Base-by-base conservation (phyloP, 2,888 invertebrate species). In the Ischnura elegans region DNA sequence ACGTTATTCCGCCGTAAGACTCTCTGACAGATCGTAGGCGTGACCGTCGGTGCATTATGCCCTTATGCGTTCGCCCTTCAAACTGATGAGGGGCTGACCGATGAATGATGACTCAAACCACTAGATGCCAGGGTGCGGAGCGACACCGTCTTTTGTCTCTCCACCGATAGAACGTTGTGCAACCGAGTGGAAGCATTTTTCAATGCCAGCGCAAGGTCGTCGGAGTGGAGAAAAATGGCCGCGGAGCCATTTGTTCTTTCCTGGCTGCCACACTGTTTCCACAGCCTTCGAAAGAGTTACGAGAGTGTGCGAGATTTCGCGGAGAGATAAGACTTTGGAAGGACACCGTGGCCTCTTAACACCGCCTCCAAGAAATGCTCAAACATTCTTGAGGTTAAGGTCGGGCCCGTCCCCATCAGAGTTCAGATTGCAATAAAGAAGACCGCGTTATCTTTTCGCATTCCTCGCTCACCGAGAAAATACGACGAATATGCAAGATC, bases 141-240 rank as follows among this genome's bases (percentile, higher is more conserved):
- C 76, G 76, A 76, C 29, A 36, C 16, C 76, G 29, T 10, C 76
- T 76, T 76, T 76, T 76, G 36, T 76, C 76, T 76, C 19, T 51
- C 76, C 36, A 8, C 76, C 10, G 10, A 29, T 76, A n/a, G n/a
- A n/a, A n/a, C 29, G 76, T 76, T 76, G 76, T 36, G 76, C 29
- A 76, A 76, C 76, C 29, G 76, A 29, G 76, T 76, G 76, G 76
- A 10, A 76, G 76, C 76, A 76, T n/a, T 76, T 36, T 76, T 76
- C 76, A 76, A 76, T 76, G 76, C 76, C 76, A 76, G 29, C 76
- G 76, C 76, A 76, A 76, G 76, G 76, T 36, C 76, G 76, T 10
- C 76, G 8, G 76, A 36, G 36, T 36, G 36, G 76, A 76, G 76
- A 76, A 36, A 76, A 76, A n/a, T 2, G 76, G 76, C 0, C n/a